phyloP scores from a whole-genome alignment of 1,140 invertebrate species.

The Tetranychus cinnabarinus region DNA sequence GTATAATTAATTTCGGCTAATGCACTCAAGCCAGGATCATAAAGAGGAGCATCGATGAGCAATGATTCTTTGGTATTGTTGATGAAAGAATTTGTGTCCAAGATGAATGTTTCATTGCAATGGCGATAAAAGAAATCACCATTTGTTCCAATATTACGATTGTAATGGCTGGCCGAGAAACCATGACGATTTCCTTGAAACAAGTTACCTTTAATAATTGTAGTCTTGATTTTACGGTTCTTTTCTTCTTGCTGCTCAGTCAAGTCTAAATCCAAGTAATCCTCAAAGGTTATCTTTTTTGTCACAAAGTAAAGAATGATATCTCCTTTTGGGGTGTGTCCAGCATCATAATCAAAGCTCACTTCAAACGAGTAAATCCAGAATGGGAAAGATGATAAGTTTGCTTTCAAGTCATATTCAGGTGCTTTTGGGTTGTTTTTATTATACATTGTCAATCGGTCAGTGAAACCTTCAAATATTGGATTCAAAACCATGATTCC shows the following conservation, averaged over 20 bases:
- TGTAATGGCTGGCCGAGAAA: conserved; percentile 63
- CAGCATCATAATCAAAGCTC: conserved; percentile 55
- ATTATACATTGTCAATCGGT: conserved; percentile 38
- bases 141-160: conserved; percentile 25
- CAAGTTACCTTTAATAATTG: conserved; percentile 17
- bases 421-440: not conserved
- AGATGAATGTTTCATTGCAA: conserved; percentile 55
- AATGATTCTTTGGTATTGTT: conserved; percentile 39
- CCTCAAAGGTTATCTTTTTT: not conserved
- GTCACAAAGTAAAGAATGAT: conserved; percentile 42
- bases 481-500: conserved; percentile 40
- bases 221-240: conserved; percentile 7
- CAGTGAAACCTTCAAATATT: conserved; percentile 58
- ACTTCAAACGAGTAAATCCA: conserved; percentile 58
- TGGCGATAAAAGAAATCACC: conserved; percentile 47
- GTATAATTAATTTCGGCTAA: conserved; percentile 45
- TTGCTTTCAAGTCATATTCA: conserved; percentile 48
- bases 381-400: conserved; percentile 60
- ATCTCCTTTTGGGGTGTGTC: conserved; percentile 45
- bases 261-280: not conserved
- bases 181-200: conserved; percentile 58
- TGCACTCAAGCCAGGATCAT: conserved; percentile 28
- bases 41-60: conserved; percentile 51
- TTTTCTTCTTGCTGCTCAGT: not conserved
- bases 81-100: conserved; percentile 11